Base-by-base conservation (phyloP, 2,888 invertebrate species). In the Ennomos fuscantarius region DNA sequence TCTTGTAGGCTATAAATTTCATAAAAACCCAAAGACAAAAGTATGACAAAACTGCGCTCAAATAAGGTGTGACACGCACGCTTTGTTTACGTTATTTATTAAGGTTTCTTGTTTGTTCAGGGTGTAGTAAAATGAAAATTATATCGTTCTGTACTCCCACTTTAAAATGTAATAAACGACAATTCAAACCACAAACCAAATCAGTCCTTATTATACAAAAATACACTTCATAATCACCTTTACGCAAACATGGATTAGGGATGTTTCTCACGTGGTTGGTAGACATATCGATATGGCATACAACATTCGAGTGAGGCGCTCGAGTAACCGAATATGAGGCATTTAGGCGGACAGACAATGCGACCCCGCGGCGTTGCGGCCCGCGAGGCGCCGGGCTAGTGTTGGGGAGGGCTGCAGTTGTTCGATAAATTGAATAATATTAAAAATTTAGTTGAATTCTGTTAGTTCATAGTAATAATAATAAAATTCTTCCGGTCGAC, bases 251-350 rank as follows among this genome's bases (percentile, higher is more conserved):
- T 36, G 56, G 42, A 68, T 15, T 84, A 82, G 76, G 60, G 81
- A 79, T 76, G 80, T 76, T 77, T 63, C 32, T 55, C 24, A 36
- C 53, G 51, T 37, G 49, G 35, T 53, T 35, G 56, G 45, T 51
- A 67, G 67, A 68, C 79, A 79, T 88, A 89, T 89, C 85, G 86
- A 89, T 89, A 84, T 76, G 73, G 73, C 73, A 80, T 84, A 84
- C 83, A 84, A 84, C 83, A 83, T 72, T 78, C 79, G 81, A 82
- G 87, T 84, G 82, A 86, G 84, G 82, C 81, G 79, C 82, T 75
- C 82, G 82, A 82, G 91, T 90, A 89, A 89, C 90, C 87, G 76
- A 89, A 90, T 91, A 91, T 89, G 87, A 90, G 90, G 88, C 89
- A 88, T 84, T 89, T 89, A 89, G 84, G 76, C 71, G 80, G 78